phyloP scores from a whole-genome alignment of 2,888 invertebrate genomes.

The Parascotia fuliginaria region DNA sequence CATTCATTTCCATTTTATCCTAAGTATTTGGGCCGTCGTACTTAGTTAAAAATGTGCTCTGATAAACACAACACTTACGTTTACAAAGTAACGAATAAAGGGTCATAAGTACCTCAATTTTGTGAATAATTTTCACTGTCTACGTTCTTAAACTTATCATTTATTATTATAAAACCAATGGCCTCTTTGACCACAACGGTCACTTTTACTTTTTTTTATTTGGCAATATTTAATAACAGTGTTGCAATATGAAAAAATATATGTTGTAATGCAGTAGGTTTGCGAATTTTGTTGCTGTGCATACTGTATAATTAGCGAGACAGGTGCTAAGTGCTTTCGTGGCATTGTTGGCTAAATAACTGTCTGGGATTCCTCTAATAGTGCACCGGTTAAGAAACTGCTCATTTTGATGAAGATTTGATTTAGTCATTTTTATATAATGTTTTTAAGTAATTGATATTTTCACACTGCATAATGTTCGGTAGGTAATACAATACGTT shows the following conservation, averaged over 20 bases:
- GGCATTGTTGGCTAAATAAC: background rate
- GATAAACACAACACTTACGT: too few species aligned
- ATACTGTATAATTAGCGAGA: constrained; percentile 6
- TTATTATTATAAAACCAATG: constrained; percentile 16
- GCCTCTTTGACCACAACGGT: constrained; percentile 9
- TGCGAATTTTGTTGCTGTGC: constrained; percentile 9
- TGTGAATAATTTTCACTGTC: constrained; percentile 20
- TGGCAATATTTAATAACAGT: constrained; percentile 23
- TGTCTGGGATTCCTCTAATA: background rate
- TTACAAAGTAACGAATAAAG: constrained; percentile 9
- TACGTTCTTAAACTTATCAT: constrained; percentile 8
- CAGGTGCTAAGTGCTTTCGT: constrained; percentile 6
- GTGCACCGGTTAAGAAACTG: too few species aligned
- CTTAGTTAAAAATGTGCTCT: background rate
- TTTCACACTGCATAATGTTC: too few species aligned
- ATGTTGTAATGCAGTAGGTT: constrained; percentile 25
- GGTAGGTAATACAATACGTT: too few species aligned
- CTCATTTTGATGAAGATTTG: too few species aligned
- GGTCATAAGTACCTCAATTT: too few species aligned
- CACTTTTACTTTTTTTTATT: constrained; percentile 39
- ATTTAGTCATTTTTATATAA: too few species aligned
- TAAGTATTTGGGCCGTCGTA: background rate
- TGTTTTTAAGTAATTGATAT: too few species aligned
- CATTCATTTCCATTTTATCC: too few species aligned
- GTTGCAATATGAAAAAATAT: constrained; percentile 25